These are phyloP conservation scores for Vicugna pacos DNA, from an alignment of 2,113 vertebrate genomes.

Conservation along the genomic window DNA sequence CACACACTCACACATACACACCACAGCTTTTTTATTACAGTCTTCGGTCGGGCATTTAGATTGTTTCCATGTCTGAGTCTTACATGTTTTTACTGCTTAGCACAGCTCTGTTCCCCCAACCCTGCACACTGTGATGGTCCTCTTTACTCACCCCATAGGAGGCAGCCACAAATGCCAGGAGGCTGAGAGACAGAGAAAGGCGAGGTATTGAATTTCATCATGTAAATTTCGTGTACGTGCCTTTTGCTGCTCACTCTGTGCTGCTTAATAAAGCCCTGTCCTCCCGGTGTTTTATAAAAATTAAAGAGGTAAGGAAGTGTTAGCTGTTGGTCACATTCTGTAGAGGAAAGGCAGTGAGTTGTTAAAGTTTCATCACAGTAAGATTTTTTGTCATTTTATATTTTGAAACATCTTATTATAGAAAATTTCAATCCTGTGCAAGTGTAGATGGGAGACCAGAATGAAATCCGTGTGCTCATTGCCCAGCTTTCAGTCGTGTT, in stretches of 20 bases:
- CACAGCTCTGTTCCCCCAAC: not conserved
- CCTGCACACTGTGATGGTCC: fast-evolving
- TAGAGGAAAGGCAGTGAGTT: not conserved
- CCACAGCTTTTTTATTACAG: too few relatives aligned
- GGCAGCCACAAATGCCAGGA: not conserved
- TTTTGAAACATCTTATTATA: not conserved
- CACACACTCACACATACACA: too few relatives aligned
- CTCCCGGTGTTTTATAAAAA: not conserved
- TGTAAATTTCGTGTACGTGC: too few relatives aligned
- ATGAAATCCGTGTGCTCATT: fast-evolving
- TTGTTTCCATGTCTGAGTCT: not conserved
- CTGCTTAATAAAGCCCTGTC: not conserved
- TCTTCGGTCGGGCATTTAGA: too few relatives aligned
- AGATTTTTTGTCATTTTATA: not conserved
- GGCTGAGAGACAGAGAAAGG: too few relatives aligned
- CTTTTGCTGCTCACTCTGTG: not conserved
- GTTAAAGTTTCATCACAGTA: not conserved
- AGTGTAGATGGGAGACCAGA: not conserved
- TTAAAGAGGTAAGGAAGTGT: not conserved
- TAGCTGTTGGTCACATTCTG: not conserved
- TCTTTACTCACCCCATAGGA: fast-evolving
- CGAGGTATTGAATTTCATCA: not conserved
- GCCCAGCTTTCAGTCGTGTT: not conserved
- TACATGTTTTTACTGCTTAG: not conserved
- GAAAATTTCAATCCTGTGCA: not conserved